Evolutionary conservation across 2,113 vertebrate genomes (phyloP).

Genomic region (Rhinolophus sinicus): DNA sequence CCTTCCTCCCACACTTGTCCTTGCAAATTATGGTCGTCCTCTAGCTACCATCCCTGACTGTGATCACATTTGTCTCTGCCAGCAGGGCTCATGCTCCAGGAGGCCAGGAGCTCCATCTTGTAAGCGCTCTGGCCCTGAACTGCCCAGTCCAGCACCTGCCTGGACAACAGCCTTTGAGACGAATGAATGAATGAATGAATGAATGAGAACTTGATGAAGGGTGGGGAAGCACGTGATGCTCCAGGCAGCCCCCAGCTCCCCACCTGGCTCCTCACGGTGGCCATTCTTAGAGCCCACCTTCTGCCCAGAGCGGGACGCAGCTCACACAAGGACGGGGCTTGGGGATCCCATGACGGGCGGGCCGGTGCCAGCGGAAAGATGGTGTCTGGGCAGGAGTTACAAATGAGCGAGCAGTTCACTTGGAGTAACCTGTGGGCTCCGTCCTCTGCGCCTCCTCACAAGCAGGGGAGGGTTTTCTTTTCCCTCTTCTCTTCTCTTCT

Average conservation of each 20-base stretch:
- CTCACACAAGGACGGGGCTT: fast-evolving
- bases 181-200: background rate
- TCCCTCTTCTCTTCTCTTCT: too few relatives aligned
- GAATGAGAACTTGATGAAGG: background rate
- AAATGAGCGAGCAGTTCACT: too few relatives aligned
- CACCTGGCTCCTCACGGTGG: fast-evolving
- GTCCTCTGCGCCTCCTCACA: fast-evolving
- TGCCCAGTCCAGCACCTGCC: background rate
- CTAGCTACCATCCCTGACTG: fast-evolving
- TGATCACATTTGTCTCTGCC: background rate
- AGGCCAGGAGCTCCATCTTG: too few relatives aligned
- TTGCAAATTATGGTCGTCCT: fast-evolving
- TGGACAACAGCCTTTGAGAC: background rate
- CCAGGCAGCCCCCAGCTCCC: background rate
- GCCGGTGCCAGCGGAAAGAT: background rate
- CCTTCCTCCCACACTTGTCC: background rate
- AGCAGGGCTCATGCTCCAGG: too few relatives aligned
- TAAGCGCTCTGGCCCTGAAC: background rate
- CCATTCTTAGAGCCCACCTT: background rate
- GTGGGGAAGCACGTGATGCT: too few relatives aligned
- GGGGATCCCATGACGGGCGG: background rate
- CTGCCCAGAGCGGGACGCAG: background rate
- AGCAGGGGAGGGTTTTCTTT: too few relatives aligned
- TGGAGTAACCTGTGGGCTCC: fast-evolving
- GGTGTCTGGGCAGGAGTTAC: background rate